Percentiles rank a stretch among this genome's conserved stretches.
Evolutionary conservation across 2,888 invertebrate species (phyloP).

Genomic region (Orchestes rusci): DNA sequence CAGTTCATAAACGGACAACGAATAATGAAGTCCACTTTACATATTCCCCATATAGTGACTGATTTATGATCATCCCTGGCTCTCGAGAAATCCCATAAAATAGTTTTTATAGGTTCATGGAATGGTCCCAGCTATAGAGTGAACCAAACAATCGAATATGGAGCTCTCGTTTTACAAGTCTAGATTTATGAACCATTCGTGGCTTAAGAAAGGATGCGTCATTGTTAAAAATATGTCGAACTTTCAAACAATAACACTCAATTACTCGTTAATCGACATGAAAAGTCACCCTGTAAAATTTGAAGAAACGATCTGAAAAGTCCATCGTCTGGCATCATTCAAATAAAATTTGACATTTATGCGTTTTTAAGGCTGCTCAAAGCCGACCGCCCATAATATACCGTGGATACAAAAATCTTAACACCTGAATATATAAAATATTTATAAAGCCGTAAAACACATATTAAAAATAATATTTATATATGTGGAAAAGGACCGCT

Average conservation of each 20-base stretch:
- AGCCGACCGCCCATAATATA: slow-evolving; percentile 32
- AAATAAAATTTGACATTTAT: slow-evolving; percentile 41
- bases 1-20: too few relatives aligned
- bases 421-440: slow-evolving; percentile 47
- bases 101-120: slow-evolving; percentile 16
- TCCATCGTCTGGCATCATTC: slow-evolving; percentile 25
- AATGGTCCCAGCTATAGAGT: slow-evolving; percentile 4
- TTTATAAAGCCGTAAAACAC: slow-evolving; percentile 46
- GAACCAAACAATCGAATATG: too few relatives aligned
- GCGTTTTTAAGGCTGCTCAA: slow-evolving; percentile 33
- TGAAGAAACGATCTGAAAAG: slow-evolving; percentile 14
- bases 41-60: too few relatives aligned
- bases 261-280: too few relatives aligned
- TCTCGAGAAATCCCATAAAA: slow-evolving; percentile 20
- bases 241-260: too few relatives aligned
- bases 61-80: slow-evolving; percentile 20
- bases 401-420: slow-evolving; percentile 40
- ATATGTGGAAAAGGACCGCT: slow-evolving; percentile 44
- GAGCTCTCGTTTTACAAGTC: too few relatives aligned
- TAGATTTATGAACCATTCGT: too few relatives aligned
- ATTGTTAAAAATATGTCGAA: too few relatives aligned
- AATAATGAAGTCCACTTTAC: too few relatives aligned
- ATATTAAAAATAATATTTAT: slow-evolving; percentile 48
- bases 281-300: slow-evolving; percentile 14
- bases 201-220: too few relatives aligned